Evolutionary conservation across 1,140 invertebrate genomes (phyloP).

Genomic region (Nebria ingens): DNA sequence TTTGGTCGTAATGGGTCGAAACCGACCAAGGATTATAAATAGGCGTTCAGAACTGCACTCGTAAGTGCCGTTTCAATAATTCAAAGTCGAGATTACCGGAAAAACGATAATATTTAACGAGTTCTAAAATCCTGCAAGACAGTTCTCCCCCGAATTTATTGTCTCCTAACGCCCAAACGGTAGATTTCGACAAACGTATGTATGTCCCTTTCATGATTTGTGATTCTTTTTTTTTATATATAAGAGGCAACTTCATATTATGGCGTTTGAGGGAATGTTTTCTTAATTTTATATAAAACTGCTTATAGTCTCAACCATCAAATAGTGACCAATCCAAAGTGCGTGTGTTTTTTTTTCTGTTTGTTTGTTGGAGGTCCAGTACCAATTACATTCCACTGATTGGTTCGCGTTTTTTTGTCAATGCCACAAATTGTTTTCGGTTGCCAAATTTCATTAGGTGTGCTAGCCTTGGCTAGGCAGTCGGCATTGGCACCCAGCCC

Average conservation of each 20-base stretch:
- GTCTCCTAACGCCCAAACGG: background rate
- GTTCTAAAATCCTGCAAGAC: conserved; percentile 1
- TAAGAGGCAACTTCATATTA: too few relatives aligned
- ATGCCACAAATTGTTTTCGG: background rate
- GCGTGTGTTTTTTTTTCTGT: background rate
- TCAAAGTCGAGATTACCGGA: conserved; percentile 2
- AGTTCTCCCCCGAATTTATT: background rate
- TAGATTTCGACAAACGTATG: background rate
- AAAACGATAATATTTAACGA: conserved; percentile 8
- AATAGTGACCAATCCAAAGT: background rate
- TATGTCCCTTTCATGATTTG: background rate
- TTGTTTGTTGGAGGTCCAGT: background rate
- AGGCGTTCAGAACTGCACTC: background rate
- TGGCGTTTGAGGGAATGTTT: too few relatives aligned
- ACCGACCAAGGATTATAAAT: conserved; percentile 2
- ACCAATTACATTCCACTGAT: background rate
- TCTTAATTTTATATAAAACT: too few relatives aligned
- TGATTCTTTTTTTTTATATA: background rate
- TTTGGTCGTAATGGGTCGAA: background rate
- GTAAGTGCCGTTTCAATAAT: conserved; percentile 5
- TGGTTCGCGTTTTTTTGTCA: background rate
- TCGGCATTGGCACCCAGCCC: too few relatives aligned
- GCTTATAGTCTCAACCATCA: too few relatives aligned
- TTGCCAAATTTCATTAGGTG: background rate
- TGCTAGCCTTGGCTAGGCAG: background rate